phyloP scores from a whole-genome alignment of 2,888 invertebrate genomes.

The Trichogramma evanescens region DNA sequence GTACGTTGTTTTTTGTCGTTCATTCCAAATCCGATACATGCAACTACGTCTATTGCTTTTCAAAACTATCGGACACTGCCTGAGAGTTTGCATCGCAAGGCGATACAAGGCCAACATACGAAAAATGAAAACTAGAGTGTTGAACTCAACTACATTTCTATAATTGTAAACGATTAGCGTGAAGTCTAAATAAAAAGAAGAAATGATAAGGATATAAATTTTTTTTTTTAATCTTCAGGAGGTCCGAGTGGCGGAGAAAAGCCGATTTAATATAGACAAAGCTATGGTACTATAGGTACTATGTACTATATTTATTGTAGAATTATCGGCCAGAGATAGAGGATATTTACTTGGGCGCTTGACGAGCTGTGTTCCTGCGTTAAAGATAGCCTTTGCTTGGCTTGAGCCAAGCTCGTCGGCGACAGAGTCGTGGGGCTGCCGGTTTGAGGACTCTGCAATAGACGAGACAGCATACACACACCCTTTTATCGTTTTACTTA shows the following conservation, averaged over 20 bases:
- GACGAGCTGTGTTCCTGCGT: slow-evolving; percentile 45
- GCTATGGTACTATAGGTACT: slow-evolving; percentile 11
- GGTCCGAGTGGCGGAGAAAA: slow-evolving; percentile 20
- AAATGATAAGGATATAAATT: not conserved
- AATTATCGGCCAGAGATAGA: slow-evolving; percentile 23
- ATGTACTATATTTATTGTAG: slow-evolving; percentile 4
- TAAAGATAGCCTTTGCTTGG: slow-evolving; percentile 45
- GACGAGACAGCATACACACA: slow-evolving; percentile 31
- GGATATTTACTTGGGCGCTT: slow-evolving; percentile 47
- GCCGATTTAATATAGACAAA: slow-evolving; percentile 11
- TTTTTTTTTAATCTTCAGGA: not conserved
- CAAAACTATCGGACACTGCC: slow-evolving; percentile 13
- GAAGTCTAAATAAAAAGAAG: not conserved
- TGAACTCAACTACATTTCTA: not conserved
- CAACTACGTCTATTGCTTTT: slow-evolving; percentile 15
- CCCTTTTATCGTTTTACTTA: not conserved
- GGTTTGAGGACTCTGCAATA: slow-evolving; percentile 60
- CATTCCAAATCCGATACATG: slow-evolving; percentile 1
- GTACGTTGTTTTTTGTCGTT: too few species aligned
- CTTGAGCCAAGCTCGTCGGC: slow-evolving; percentile 58
- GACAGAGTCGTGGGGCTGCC: slow-evolving; percentile 67
- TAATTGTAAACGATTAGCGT: not conserved
- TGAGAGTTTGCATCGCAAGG: not conserved
- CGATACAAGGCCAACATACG: not conserved
- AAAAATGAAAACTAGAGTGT: not conserved